Evolutionary conservation across 2,888 invertebrate species (phyloP).

Genomic region (Patella caerulea): DNA sequence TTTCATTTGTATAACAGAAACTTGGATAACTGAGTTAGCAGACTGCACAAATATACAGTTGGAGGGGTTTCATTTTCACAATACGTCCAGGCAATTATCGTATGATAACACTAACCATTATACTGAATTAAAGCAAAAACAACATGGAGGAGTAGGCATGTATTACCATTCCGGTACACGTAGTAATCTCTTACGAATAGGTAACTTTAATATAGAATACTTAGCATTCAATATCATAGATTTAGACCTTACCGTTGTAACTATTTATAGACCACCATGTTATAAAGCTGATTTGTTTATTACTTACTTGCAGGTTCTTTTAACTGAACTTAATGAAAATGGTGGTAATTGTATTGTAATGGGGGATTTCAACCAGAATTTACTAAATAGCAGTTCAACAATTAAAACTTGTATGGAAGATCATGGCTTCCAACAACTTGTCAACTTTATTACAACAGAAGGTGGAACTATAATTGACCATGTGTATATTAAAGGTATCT

Average conservation of each 20-base stretch:
- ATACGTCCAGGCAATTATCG: constrained; percentile 15
- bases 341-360: constrained; percentile 5
- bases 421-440: constrained; percentile 21
- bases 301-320: background rate
- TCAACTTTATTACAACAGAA: constrained; percentile 27
- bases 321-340: background rate
- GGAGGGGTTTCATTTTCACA: constrained; percentile 18
- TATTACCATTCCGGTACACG: background rate
- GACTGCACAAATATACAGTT: background rate
- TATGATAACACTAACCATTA: constrained; percentile 12
- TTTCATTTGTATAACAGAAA: background rate
- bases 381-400: constrained; percentile 9
- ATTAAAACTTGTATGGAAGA: constrained; percentile 15
- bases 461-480: constrained; percentile 29
- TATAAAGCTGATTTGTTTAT: constrained; percentile 21
- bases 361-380: constrained; percentile 31
- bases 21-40: background rate
- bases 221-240: constrained; percentile 21
- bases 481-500: constrained; percentile 28
- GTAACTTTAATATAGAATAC: constrained; percentile 16
- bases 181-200: background rate
- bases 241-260: constrained; percentile 12
- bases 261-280: constrained; percentile 22
- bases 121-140: background rate
- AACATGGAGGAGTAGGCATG: constrained; percentile 26